Conservation (phyloP, 2,113 vertebrate genomes). For the Nesogale talazaci region DNA sequence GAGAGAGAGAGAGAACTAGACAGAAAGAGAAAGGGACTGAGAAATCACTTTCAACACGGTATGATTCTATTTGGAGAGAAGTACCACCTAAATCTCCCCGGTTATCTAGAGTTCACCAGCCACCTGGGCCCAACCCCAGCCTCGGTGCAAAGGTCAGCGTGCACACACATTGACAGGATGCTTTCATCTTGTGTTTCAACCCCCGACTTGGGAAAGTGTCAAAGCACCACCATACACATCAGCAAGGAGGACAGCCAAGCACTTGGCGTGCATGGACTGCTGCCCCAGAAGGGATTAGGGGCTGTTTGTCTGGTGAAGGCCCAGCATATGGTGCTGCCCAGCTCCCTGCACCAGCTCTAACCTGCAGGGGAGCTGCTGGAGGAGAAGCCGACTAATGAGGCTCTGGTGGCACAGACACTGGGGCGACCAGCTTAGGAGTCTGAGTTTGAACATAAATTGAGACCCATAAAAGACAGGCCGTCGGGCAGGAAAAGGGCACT, state of each 20-base stretch:
- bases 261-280: conserved; percentile 58
- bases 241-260: conserved; percentile 59
- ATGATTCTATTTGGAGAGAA: background rate
- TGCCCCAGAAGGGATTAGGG: conserved; percentile 65
- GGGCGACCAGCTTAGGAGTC: background rate
- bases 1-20: background rate
- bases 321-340: conserved; percentile 58
- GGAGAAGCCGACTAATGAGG: conserved; percentile 61
- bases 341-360: conserved; percentile 51
- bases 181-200: conserved; percentile 62
- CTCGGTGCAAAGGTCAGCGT: background rate
- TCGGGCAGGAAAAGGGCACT: conserved; percentile 44
- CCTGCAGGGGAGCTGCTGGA: conserved; percentile 15
- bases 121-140: background rate
- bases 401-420: conserved; percentile 43
- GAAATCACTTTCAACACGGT: no score
- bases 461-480: background rate
- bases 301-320: conserved; percentile 63
- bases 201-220: conserved; percentile 46
- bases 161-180: background rate
- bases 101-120: background rate
- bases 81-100: no score
- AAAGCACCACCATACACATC: conserved; percentile 39
- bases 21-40: background rate
- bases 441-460: background rate